phyloP scores from a whole-genome alignment of 2,888 invertebrate species.

The Plemyria rubiginata region DNA sequence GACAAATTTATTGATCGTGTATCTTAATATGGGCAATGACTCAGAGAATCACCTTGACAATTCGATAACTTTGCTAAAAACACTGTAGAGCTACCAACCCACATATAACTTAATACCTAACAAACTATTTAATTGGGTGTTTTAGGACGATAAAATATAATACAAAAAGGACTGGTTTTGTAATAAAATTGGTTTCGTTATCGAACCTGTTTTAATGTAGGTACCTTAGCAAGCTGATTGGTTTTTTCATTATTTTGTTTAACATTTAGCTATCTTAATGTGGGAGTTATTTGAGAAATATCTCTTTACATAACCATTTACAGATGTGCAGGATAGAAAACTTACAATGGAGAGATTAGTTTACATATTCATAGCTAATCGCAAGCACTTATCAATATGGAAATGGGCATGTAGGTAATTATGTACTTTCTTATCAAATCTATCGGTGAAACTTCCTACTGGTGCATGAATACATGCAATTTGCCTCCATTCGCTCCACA shows the following conservation, averaged over 20 bases:
- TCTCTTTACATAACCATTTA: neutral
- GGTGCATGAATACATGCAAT: conserved; percentile 61
- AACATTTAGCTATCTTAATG: too few relatives aligned
- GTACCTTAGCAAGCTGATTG: conserved; percentile 18
- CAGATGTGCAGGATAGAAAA: neutral
- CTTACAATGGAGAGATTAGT: neutral
- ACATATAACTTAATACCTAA: conserved; percentile 20
- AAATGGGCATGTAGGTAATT: conserved; percentile 45
- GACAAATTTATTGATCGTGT: conserved; percentile 25
- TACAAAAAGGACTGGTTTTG: conserved; percentile 4
- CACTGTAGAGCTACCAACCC: neutral
- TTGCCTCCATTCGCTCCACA: conserved; percentile 47
- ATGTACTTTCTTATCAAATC: conserved; percentile 60
- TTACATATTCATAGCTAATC: conserved; percentile 7
- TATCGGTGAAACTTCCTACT: conserved; percentile 55
- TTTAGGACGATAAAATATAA: neutral
- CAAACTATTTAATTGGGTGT: conserved; percentile 43
- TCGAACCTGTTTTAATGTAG: conserved; percentile 41
- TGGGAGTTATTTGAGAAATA: too few relatives aligned
- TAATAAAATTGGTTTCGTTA: conserved; percentile 14
- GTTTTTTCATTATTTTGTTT: neutral
- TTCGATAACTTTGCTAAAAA: conserved; percentile 8
- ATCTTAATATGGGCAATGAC: conserved; percentile 36
- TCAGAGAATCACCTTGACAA: conserved; percentile 30
- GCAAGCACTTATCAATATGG: conserved; percentile 20